Conservation (phyloP, 2,888 invertebrate species). For the Napeogenes inachia region DNA sequence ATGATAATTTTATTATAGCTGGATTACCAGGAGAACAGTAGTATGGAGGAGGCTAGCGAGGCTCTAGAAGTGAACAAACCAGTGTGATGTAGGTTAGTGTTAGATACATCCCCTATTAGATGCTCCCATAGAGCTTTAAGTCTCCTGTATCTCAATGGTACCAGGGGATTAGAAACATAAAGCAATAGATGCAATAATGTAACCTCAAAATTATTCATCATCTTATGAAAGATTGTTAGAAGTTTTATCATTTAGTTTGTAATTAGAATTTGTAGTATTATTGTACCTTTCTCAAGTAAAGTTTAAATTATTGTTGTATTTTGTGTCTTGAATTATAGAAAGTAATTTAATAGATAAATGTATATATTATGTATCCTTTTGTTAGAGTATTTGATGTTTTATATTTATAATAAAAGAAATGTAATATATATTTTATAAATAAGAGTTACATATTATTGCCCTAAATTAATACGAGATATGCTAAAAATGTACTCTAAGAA, state of each 20-base stretch:
- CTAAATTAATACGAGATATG: too few relatives aligned
- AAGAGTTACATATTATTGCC: too few relatives aligned
- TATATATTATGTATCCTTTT: not conserved
- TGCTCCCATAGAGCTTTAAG: not conserved
- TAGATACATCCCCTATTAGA: conserved; percentile 19
- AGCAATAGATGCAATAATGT: conserved; percentile 13
- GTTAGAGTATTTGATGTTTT: too few relatives aligned
- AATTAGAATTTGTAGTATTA: conserved; percentile 18
- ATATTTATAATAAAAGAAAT: too few relatives aligned
- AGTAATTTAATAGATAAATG: not conserved
- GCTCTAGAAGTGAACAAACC: conserved; percentile 37
- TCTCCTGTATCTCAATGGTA: too few relatives aligned
- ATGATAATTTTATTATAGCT: conserved; percentile 37
- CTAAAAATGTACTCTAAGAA: too few relatives aligned
- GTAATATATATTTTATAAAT: too few relatives aligned
- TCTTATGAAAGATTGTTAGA: conserved; percentile 14
- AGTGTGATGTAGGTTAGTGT: conserved; percentile 52
- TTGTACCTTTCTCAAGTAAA: conserved; percentile 8
- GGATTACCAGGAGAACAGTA: conserved; percentile 53
- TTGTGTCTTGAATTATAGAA: not conserved
- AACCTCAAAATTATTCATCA: not conserved
- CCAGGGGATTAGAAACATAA: not conserved
- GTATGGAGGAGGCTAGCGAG: conserved; percentile 34
- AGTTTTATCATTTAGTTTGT: conserved; percentile 17
- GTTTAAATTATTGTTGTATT: conserved; percentile 11